Evolutionary conservation across 1,140 invertebrate genomes (phyloP).

Genomic region (Luehdorfia chinensis): DNA sequence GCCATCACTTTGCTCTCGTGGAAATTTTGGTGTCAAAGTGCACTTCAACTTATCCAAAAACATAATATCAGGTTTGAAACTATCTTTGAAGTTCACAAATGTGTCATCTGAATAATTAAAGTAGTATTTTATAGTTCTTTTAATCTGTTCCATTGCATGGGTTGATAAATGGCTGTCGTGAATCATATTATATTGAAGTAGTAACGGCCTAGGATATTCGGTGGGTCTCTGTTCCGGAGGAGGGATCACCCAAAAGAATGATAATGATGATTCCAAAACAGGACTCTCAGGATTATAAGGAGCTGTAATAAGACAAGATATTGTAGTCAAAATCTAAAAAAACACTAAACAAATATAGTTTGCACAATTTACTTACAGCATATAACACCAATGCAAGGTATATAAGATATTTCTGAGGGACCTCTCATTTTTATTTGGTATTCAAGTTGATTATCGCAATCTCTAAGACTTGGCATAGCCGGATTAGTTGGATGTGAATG

Average conservation of each 20-base stretch:
- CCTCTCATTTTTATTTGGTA: slow-evolving; percentile 97
- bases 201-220: slow-evolving; percentile 94
- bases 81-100: slow-evolving; percentile 86
- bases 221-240: slow-evolving; percentile 93
- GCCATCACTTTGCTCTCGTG: slow-evolving; percentile 81
- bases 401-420: slow-evolving; percentile 91
- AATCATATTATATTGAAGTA: slow-evolving; percentile 89
- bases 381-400: slow-evolving; percentile 95
- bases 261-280: slow-evolving; percentile 87
- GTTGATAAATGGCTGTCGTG: slow-evolving; percentile 90
- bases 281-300: slow-evolving; percentile 90
- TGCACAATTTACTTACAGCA: slow-evolving; percentile 81
- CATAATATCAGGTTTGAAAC: slow-evolving; percentile 84
- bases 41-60: slow-evolving; percentile 89
- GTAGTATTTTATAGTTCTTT: slow-evolving; percentile 91
- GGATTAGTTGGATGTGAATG: slow-evolving; percentile 95
- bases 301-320: slow-evolving; percentile 78
- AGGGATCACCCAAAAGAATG: slow-evolving; percentile 96
- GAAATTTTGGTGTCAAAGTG: slow-evolving; percentile 81
- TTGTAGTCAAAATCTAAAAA: slow-evolving; percentile 15
- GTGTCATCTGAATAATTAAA: slow-evolving; percentile 83
- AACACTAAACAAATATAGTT: no score
- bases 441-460: slow-evolving; percentile 94
- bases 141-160: slow-evolving; percentile 91
- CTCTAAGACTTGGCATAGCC: slow-evolving; percentile 91